Evolutionary conservation across 1,140 invertebrate genomes (phyloP).

Genomic region (Drosophila biarmipes): DNA sequence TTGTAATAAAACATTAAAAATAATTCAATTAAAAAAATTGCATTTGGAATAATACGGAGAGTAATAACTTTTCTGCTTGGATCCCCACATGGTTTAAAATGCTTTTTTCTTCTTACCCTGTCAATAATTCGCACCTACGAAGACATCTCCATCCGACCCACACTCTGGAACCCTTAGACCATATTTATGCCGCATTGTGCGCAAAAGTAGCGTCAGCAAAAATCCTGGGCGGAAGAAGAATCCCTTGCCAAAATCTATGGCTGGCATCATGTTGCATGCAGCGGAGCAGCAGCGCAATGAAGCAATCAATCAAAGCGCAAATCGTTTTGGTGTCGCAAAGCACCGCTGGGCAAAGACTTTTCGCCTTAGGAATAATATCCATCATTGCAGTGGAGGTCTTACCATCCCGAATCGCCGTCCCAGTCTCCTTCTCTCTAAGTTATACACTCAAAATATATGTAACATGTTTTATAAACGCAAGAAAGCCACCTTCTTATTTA

Average conservation of each 20-base stretch:
- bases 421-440: background rate
- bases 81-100: too few species aligned
- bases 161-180: constrained; percentile 9
- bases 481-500: too few species aligned
- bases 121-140: background rate
- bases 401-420: constrained; percentile 11
- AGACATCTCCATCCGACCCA: background rate
- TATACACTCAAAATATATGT: constrained; percentile 2
- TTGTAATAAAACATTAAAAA: too few species aligned
- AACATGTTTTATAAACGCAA: background rate
- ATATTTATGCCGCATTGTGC: constrained; percentile 55
- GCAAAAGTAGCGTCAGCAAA: constrained; percentile 8
- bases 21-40: too few species aligned
- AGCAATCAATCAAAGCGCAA: constrained; percentile 76
- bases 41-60: too few species aligned
- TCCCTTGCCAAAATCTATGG: constrained; percentile 63
- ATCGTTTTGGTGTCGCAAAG: constrained; percentile 81
- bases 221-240: constrained; percentile 11
- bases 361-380: constrained; percentile 81
- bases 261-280: constrained; percentile 59
- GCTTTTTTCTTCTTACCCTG: background rate
- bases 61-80: too few species aligned
- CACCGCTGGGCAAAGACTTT: constrained; percentile 81
- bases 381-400: constrained; percentile 67
- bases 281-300: constrained; percentile 54